Evolutionary conservation across 2,888 invertebrate genomes (phyloP).

Genomic region (Brenthis hecate): DNA sequence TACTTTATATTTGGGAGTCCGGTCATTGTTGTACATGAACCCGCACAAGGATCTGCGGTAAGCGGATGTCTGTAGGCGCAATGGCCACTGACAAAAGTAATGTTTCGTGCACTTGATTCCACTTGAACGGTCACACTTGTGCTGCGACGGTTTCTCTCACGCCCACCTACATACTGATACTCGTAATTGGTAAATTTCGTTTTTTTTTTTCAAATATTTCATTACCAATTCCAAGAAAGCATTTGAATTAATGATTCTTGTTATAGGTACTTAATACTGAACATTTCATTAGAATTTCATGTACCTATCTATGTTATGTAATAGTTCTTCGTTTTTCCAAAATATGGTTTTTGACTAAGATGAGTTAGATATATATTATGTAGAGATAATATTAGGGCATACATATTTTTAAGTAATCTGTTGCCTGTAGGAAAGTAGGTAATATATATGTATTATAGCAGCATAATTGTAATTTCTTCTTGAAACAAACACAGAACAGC

Average conservation of each 20-base stretch:
- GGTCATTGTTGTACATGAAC: conserved; percentile 38
- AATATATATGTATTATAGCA: neutral
- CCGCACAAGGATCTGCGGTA: conserved; percentile 49
- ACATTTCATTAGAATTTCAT: no score
- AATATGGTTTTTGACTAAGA: no score
- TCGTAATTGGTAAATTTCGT: neutral
- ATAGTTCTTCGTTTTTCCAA: no score
- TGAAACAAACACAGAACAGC: conserved; percentile 1
- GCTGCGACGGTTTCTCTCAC: conserved; percentile 56
- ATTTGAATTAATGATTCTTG: no score
- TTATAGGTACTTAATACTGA: no score
- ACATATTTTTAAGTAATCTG: no score
- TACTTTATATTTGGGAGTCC: conserved; percentile 38
- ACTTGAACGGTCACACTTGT: conserved; percentile 72
- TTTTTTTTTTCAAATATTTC: no score
- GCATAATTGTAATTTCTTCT: conserved; percentile 14
- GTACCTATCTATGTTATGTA: no score
- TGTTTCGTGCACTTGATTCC: conserved; percentile 76
- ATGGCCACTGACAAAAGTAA: conserved; percentile 61
- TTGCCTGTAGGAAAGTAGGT: neutral
- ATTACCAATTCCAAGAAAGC: no score
- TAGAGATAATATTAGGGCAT: no score
- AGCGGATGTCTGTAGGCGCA: conserved; percentile 71
- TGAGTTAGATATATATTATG: no score
- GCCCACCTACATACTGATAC: conserved; percentile 41